phyloP scores from a whole-genome alignment of 2,888 invertebrate species.

The Pediacus dermestoides region DNA sequence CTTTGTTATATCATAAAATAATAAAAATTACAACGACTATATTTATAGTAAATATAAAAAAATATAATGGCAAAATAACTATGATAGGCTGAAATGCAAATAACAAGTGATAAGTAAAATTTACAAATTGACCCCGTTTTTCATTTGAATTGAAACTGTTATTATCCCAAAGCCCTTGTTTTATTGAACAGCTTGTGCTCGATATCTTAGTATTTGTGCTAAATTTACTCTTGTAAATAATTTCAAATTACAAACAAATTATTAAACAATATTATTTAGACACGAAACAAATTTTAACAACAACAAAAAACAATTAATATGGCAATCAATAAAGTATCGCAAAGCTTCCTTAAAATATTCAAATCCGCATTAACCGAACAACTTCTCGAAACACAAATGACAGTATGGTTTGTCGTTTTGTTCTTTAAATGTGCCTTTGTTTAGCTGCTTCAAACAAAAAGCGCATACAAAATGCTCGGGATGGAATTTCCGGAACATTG shows the following conservation, averaged over 20 bases:
- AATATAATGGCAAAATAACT: conserved; percentile 1
- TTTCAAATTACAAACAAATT: too few relatives aligned
- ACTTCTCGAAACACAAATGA: conserved; percentile 94
- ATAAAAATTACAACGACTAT: background rate
- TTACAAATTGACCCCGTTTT: background rate
- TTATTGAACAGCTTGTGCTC: too few relatives aligned
- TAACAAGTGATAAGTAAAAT: background rate
- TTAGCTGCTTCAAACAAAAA: conserved; percentile 96
- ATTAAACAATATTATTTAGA: too few relatives aligned
- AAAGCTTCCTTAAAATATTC: background rate
- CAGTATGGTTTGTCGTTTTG: conserved; percentile 99
- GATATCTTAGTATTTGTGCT: too few relatives aligned
- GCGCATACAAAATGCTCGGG: conserved; percentile 99
- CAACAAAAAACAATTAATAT: too few relatives aligned
- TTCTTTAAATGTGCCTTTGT: conserved; percentile 99
- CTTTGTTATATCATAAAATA: background rate
- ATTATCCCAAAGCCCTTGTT: too few relatives aligned
- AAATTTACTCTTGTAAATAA: too few relatives aligned
- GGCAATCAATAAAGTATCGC: background rate
- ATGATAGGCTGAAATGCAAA: background rate
- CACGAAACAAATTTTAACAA: too few relatives aligned
- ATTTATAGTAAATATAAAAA: background rate
- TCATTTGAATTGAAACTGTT: too few relatives aligned
- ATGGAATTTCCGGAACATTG: conserved; percentile 98
- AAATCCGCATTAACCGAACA: conserved; percentile 75